Evolutionary conservation across 2,888 invertebrate species (phyloP), one percentile per base, ranked within the genome.

Genomic region (Tryphoninae sp.): DNA sequence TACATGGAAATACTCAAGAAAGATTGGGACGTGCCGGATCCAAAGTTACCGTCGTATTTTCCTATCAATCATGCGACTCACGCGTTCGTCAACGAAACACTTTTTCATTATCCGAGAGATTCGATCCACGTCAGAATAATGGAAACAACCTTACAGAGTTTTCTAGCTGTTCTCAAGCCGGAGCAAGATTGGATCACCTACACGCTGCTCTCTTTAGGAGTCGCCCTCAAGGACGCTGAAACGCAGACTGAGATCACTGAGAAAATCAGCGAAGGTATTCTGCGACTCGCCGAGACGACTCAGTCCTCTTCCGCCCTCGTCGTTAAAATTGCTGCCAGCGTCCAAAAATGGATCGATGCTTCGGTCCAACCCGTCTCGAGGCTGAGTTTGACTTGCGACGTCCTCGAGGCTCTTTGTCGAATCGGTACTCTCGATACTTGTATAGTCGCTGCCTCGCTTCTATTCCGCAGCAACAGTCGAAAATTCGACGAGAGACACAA

Each of bases 1-100:
- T 82, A 87, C 13, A 9, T 0, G 0, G n/a, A 80, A 0, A 40
- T 26, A 0, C 19, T 89, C 4, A 72, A 6, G 16, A 55, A 6
- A 3, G 3, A 81, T 0, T 89, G 87, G 89, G 55, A 88, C 53
- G 19, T 74, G 4, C 33, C 82, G 0, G 58, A 85, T 53, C 40
- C 82, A 0, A 64, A 75, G 0, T 13, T 23, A 8, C 4, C 53
- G 0, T 51, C 22, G 16, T 81, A 71, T 11, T 84, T 71, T 23
- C 86, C 88, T 0, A 64, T 84, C 0, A 89, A 88, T 42, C 22
- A 77, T 3, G 19, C 65, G 1, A 26, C 85, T 1, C 64, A 59
- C 0, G 0, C 6, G 1, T 16, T 84, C 78, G 45, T 53, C 13
- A 19, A 61, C 4, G 0, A 51, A 4, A n/a, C 80, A 11, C 26